A percentile compares a stretch with the other conserved stretches of the same genome.
Conservation (phyloP, 2,888 invertebrate genomes). For the Eledone cirrhosa region DNA sequence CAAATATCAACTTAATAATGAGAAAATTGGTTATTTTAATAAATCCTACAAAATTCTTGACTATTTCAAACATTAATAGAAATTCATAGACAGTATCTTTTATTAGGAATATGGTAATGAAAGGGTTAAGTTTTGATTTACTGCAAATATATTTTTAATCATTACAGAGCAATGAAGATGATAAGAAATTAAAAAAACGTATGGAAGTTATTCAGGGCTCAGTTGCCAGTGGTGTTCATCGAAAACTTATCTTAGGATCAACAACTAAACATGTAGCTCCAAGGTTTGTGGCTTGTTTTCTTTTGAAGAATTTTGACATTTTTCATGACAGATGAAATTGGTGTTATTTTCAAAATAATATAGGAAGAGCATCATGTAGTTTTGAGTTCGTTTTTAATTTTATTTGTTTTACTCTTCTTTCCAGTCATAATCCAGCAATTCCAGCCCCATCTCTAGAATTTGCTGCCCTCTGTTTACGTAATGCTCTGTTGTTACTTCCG, state of each 20-base stretch:
- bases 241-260: constrained; percentile 74
- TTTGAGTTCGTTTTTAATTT: too few species aligned
- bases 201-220: constrained; percentile 73
- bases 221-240: constrained; percentile 72
- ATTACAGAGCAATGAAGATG: constrained; percentile 72
- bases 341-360: background rate
- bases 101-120: too few species aligned
- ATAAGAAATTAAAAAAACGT: constrained; percentile 73
- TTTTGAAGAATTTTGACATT: background rate
- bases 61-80: too few species aligned
- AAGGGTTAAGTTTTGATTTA: too few species aligned
- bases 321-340: background rate
- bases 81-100: too few species aligned
- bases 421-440: constrained; percentile 78
- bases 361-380: too few species aligned
- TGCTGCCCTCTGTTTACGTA: constrained; percentile 86
- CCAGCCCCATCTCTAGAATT: constrained; percentile 90
- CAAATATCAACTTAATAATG: too few species aligned
- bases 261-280: constrained; percentile 50
- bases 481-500: constrained; percentile 79
- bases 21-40: too few species aligned
- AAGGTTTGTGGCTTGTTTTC: constrained; percentile 37
- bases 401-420: background rate
- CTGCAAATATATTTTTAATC: too few species aligned
- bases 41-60: too few species aligned